phyloP scores from a whole-genome alignment of 2,888 invertebrate genomes.

The Nephrotoma flavescens region DNA sequence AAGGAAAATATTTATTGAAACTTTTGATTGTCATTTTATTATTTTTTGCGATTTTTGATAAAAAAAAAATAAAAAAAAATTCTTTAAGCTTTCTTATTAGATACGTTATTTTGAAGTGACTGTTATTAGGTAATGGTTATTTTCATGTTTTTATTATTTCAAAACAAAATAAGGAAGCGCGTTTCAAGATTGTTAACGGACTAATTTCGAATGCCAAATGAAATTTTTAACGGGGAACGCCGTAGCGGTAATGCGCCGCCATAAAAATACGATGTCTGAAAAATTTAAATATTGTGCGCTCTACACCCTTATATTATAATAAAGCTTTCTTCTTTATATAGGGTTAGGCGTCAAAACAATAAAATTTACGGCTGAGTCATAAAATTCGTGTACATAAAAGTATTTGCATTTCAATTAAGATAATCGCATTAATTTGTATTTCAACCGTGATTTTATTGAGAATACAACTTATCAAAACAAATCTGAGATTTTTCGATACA shows the following conservation, averaged over 20 bases:
- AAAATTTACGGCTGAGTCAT: not conserved
- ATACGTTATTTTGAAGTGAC: not conserved
- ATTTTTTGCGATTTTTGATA: not conserved
- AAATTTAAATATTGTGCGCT: not conserved
- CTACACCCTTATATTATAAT: not conserved
- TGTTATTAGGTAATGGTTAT: not conserved
- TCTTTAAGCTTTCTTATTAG: not conserved
- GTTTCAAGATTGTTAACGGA: not conserved
- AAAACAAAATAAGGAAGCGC: not conserved
- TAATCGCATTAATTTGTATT: not conserved
- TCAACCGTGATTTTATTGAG: not conserved
- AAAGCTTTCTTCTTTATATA: not conserved
- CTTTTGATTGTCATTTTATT: not conserved
- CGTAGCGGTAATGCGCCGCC: not conserved
- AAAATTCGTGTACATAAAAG: not conserved
- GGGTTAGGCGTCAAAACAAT: not conserved
- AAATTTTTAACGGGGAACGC: not conserved
- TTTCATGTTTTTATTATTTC: not conserved
- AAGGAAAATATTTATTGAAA: not conserved
- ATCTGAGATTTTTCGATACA: no score
- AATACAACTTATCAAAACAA: no score
- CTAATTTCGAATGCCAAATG: not conserved
- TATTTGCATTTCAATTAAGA: not conserved
- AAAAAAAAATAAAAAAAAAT: not conserved
- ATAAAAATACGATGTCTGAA: not conserved